phyloP scores from a whole-genome alignment of 2,888 invertebrate genomes.

The Acrobasis consociella region DNA sequence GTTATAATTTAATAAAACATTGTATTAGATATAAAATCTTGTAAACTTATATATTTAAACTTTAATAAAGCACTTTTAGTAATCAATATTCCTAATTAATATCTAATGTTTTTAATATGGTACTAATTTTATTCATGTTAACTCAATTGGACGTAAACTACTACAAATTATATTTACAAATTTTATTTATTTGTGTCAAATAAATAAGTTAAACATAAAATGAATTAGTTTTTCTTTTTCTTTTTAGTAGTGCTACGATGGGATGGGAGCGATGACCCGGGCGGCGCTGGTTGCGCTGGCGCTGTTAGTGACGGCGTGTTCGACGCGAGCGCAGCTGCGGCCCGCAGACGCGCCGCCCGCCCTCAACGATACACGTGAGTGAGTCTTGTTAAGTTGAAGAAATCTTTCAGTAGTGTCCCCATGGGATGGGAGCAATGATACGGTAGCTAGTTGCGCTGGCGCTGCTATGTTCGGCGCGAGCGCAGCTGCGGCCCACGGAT shows the following conservation, averaged over 20 bases:
- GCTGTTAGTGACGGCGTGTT: conserved; percentile 58
- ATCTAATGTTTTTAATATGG: too few relatives aligned
- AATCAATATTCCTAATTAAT: too few relatives aligned
- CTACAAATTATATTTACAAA: too few relatives aligned
- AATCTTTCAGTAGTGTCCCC: not conserved
- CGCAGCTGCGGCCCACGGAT: conserved; percentile 74
- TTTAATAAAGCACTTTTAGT: too few relatives aligned
- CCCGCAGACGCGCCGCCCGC: conserved; percentile 73
- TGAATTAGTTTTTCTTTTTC: conserved; percentile 9
- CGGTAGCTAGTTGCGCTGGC: conserved; percentile 63
- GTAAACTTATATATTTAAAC: too few relatives aligned
- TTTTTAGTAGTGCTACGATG: conserved; percentile 55
- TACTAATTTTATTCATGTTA: too few relatives aligned
- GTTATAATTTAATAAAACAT: too few relatives aligned
- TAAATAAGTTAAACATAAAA: too few relatives aligned
- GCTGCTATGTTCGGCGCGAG: conserved; percentile 59
- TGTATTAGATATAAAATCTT: too few relatives aligned
- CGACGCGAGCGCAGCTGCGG: conserved; percentile 66
- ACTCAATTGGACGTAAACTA: too few relatives aligned
- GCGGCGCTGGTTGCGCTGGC: conserved; percentile 63
- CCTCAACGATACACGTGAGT: conserved; percentile 77
- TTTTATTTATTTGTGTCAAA: too few relatives aligned
- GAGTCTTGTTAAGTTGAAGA: not conserved
- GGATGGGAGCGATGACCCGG: conserved; percentile 68
- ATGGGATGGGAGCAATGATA: conserved; percentile 67